A percentile compares a stretch with the other conserved stretches of the same genome.
phyloP scores from a whole-genome alignment of 2,113 vertebrate species.

The Actinemys pallida region DNA sequence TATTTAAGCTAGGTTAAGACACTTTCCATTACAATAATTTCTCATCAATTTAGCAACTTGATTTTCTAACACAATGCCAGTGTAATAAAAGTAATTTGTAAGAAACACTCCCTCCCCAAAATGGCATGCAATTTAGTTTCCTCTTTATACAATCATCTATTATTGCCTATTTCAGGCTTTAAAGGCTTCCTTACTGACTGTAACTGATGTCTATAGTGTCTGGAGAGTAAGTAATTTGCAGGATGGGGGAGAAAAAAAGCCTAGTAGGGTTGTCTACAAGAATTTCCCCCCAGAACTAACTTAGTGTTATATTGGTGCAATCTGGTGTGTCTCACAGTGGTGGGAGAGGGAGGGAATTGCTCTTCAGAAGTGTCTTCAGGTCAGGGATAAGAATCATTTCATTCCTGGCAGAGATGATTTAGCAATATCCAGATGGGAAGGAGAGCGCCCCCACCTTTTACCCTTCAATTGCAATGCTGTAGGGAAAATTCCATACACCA shows the following conservation, averaged over 20 bases:
- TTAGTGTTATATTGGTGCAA: background rate
- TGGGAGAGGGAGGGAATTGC: background rate
- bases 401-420: background rate
- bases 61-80: constrained; percentile 49
- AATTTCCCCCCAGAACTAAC: background rate
- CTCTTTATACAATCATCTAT: background rate
- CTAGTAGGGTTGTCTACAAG: background rate
- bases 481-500: background rate
- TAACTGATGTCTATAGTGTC: background rate
- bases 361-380: background rate
- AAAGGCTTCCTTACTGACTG: constrained; percentile 9
- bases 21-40: constrained; percentile 54
- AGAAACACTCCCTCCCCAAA: constrained; percentile 37
- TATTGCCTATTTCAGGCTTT: constrained; percentile 13
- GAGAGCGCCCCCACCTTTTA: background rate
- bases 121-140: background rate
- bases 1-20: constrained; percentile 64
- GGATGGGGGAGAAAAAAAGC: background rate
- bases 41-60: constrained; percentile 45
- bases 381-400: background rate
- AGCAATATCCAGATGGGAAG: background rate
- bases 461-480: background rate
- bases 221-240: constrained; percentile 5
- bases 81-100: constrained; percentile 39
- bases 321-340: background rate